Evolutionary conservation across 1,140 invertebrate genomes (phyloP).

Genomic region (Penaeus chinensis): DNA sequence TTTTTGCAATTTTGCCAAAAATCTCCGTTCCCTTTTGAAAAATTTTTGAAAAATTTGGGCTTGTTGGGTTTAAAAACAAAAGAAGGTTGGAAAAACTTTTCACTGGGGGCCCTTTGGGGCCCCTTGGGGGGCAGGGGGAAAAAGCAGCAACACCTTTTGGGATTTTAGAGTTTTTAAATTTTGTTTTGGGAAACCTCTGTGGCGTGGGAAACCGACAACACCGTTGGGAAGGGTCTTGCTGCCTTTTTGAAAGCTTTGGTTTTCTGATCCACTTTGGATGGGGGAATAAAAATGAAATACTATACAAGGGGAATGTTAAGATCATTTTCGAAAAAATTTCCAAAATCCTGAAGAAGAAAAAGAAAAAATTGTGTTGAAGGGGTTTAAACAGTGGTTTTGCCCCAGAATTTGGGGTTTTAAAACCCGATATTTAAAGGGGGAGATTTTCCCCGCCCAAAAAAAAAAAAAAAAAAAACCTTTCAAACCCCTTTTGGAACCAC

Average conservation of each 20-base stretch:
- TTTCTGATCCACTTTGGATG: constrained; percentile 99
- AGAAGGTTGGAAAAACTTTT: constrained; percentile 93
- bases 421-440: constrained; percentile 98
- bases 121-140: constrained; percentile 97
- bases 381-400: constrained; percentile 99
- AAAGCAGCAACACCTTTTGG: constrained; percentile 99
- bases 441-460: constrained; percentile 99
- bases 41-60: constrained; percentile 97
- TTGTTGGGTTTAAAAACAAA: constrained; percentile 80
- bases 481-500: constrained; percentile 99
- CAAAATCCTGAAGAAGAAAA: constrained; percentile 99
- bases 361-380: constrained; percentile 99
- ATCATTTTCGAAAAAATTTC: constrained; percentile 98
- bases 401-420: constrained; percentile 99
- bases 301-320: constrained; percentile 99
- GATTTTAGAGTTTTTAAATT: constrained; percentile 99
- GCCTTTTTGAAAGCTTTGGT: constrained; percentile 99
- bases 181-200: constrained; percentile 97
- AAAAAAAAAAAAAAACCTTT: too few species aligned
- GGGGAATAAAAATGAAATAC: constrained; percentile 99
- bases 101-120: constrained; percentile 96
- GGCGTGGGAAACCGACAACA: constrained; percentile 99
- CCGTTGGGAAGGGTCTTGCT: constrained; percentile 96
- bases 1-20: constrained; percentile 98
- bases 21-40: constrained; percentile 97